These are phyloP conservation scores for Pygathrix nemaeus DNA, from an alignment of 2,113 vertebrate species.

Conservation along the genomic window DNA sequence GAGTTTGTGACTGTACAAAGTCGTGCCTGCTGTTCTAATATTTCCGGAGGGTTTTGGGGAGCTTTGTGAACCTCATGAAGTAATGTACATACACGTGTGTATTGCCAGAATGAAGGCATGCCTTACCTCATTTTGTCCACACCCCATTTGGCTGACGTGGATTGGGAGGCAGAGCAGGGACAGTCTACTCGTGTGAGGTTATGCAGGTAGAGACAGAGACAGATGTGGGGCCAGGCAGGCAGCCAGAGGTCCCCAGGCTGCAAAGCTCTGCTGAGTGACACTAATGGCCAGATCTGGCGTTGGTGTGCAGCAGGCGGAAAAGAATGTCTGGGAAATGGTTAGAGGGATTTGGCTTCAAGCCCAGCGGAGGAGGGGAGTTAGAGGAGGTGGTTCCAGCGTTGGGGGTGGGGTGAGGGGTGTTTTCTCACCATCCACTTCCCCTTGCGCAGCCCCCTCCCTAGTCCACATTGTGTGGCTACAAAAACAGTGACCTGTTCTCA, in stretches of 20 bases:
- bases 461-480: background rate
- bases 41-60: background rate
- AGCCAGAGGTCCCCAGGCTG: background rate
- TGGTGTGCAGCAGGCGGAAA: background rate
- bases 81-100: background rate
- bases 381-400: background rate
- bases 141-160: background rate
- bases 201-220: background rate
- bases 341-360: background rate
- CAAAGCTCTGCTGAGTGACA: background rate
- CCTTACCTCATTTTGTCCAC: background rate
- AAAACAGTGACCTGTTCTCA: background rate
- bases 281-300: background rate
- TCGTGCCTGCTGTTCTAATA: background rate
- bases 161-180: background rate
- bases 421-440: background rate
- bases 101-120: no score
- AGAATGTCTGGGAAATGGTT: background rate
- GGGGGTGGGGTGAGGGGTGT: background rate
- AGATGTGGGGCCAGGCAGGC: no score
- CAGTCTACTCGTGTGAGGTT: no score
- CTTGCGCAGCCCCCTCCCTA: fast-evolving
- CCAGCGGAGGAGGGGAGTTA: background rate
- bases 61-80: background rate
- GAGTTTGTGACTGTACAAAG: background rate